Evolutionary conservation across 1,140 invertebrate genomes (phyloP), one percentile per base, ranked within the genome.

Genomic region (Aricia agestis): DNA sequence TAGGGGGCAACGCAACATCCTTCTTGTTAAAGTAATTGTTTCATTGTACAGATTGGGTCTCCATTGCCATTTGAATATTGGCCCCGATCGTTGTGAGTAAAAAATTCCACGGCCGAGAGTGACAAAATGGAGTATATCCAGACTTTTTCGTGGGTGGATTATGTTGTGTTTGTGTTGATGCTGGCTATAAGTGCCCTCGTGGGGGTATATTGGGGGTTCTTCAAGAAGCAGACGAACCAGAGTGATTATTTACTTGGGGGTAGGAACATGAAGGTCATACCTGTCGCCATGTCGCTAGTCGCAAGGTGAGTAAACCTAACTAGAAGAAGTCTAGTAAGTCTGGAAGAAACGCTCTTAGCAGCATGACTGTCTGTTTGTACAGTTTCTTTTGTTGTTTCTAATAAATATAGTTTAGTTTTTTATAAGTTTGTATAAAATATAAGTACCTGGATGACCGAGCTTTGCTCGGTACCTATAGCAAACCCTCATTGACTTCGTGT

Each of bases 161-260:
- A 96, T 85, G 82, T 92, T 13, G 93, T 96, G 70, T 96, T 96
- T 84, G 92, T 93, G 61, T 84, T 92, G n/a, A 96, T 96, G 95
- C 85, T 96, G 69, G 89, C 92, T 15, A 91, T 93, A 63, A 95
- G 94, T 90, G 94, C 94, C n/a, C 89, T 94, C 71, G 94, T 95
- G 69, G 95, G 94, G 76, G 91, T 95, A 72, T 95, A 95, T 85
- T 95, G 95, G 84, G 95, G 94, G 57, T 95, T 95, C 77, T 93
- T 95, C 77, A 95, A 95, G 70, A 94, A 93, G 73, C 93, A 93
- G 74, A 89, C 81, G 0, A 90, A 85, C 6, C 86, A 92, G 75
- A 87, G 87, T 75, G 96, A 97, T 77, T 97, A 97, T 77, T 92
- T 98, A 4, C 93, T 97, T 18, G 96, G 95, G 1, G 96, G 96